phyloP scores from a whole-genome alignment of 1,140 invertebrate species.

The Drosophila orena region DNA sequence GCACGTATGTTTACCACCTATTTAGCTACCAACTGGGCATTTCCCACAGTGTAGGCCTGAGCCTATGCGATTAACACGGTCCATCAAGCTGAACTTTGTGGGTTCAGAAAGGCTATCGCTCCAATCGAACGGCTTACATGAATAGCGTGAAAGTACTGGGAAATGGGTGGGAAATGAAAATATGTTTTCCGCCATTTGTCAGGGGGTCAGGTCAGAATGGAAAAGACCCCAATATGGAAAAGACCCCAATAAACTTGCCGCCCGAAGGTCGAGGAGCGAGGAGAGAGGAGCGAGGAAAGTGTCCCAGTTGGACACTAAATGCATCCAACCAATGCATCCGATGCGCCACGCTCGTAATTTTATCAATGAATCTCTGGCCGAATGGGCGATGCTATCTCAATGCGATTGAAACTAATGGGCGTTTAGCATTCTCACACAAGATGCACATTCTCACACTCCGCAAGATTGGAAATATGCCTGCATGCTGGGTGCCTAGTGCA shows the following conservation, averaged over 20 bases:
- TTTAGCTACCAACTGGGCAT: background rate
- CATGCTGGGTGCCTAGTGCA: background rate
- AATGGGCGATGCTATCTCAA: constrained; percentile 10
- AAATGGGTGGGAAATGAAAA: background rate
- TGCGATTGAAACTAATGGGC: constrained; percentile 42
- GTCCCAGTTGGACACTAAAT: constrained; percentile 30
- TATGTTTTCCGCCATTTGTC: constrained; percentile 42
- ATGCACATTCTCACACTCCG: constrained; percentile 40
- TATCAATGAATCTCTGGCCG: constrained; percentile 38
- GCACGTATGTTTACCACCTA: no score
- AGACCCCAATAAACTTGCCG: constrained; percentile 43
- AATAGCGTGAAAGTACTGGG: constrained; percentile 28
- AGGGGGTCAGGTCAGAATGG: constrained; percentile 30
- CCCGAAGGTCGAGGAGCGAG: constrained; percentile 26
- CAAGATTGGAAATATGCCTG: constrained; percentile 5
- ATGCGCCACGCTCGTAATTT: constrained; percentile 56
- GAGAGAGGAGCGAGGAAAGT: constrained; percentile 26
- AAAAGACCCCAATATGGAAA: no score
- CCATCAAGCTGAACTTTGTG: constrained; percentile 51
- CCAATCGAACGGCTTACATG: constrained; percentile 39
- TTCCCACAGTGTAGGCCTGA: constrained; percentile 7
- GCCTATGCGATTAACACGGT: constrained; percentile 64
- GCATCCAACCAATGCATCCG: constrained; percentile 43
- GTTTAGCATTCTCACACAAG: constrained; percentile 42
- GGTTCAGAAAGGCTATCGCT: constrained; percentile 72